Evolutionary conservation across 1,140 invertebrate species (phyloP), one percentile per base, ranked within the genome.

Genomic region (Caligus rogercresseyi): DNA sequence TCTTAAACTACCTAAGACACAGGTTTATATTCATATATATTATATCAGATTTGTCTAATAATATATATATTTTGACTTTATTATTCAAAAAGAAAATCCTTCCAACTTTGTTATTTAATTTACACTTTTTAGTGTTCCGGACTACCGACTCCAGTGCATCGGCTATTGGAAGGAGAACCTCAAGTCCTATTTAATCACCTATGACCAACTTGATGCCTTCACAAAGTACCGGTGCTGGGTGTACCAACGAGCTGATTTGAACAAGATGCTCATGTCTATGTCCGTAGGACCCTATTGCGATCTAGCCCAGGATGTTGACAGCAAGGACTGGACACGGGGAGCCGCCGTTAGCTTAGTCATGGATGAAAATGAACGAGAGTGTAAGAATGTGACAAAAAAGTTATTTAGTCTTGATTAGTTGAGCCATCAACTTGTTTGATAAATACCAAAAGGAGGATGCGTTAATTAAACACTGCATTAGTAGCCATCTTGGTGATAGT

Each of bases 101-200:
- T n/a, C n/a, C n/a, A n/a, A n/a, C n/a, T n/a, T n/a, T n/a, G n/a
- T 43, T 7, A 43, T 7, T 43, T n/a, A 11, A 43, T 11, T 43
- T 43, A 11, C 31, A 43, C n/a, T 43, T 43, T 11, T 11, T 43
- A 85, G 83, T 87, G 87, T 92, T 69, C 89, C 92, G 13, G 94
- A 98, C 79, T 93, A 96, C 69, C 16, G 61, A 25, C 85, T 98
- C 82, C 90, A 92, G 71, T 98, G 94, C 72, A 92, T 97, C 68
- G 94, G 92, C 1, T 97, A 83, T 73, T 97, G 90, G 88, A 94
- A 95, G 73, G 94, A 98, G 72, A 96, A 97, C 79, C 78, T 96
- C 0, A 92, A 89, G 72, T 97, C 92, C 0, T 97, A 96, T 75
- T 73, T 98, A 1, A 89, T 97, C 64, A 98, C 94, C 0, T 96